A percentile compares a stretch with the other conserved stretches of the same genome.
These are phyloP conservation scores for Papilio xuthus DNA, from an alignment of 1,140 invertebrate species.

Conservation along the genomic window DNA sequence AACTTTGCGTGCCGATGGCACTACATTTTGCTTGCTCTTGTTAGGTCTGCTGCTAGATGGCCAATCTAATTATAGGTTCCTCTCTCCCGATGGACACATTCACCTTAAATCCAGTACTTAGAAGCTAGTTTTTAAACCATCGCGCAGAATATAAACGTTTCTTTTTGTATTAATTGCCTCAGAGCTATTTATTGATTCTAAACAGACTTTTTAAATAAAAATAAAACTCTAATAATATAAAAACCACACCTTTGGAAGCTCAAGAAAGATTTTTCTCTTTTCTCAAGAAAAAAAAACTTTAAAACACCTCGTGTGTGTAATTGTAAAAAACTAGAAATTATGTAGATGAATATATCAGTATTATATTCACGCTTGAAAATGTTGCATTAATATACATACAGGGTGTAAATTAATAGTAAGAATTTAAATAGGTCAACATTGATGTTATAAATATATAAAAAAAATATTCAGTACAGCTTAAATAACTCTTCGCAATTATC, in stretches of 20 bases:
- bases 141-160: background rate
- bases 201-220: background rate
- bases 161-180: background rate
- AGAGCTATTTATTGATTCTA: background rate
- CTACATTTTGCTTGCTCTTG: conserved; percentile 68
- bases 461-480: background rate
- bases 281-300: no score
- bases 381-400: background rate
- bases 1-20: conserved; percentile 61
- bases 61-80: conserved; percentile 72
- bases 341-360: no score
- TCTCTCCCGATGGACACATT: conserved; percentile 53
- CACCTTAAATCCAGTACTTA: conserved; percentile 46
- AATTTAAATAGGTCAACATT: background rate
- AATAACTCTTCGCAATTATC: background rate
- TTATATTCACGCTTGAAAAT: no score
- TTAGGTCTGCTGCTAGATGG: conserved; percentile 60
- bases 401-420: background rate
- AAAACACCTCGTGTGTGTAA: no score
- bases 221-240: no score
- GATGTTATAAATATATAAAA: background rate
- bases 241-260: no score
- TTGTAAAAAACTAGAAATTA: no score
- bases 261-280: no score
- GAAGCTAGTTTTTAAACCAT: conserved; percentile 52